A percentile compares a stretch with the other conserved stretches of the same genome.
Conservation (phyloP, 2,888 invertebrate species). For the Metacarcinus magister region DNA sequence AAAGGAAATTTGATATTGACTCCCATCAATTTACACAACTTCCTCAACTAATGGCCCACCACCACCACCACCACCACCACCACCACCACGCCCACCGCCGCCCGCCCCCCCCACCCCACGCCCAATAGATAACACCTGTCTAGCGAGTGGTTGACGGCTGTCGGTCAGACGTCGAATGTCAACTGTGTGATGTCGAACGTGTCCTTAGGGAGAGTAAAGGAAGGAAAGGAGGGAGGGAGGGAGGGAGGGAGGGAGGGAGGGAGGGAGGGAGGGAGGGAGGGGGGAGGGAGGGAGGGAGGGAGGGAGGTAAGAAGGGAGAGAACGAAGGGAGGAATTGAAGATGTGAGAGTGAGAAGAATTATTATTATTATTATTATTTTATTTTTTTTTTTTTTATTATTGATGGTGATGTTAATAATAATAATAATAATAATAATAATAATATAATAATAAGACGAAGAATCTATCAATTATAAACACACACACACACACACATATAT, state of each 20-base stretch:
- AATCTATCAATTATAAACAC: background rate
- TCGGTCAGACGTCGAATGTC: constrained; percentile 63
- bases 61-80: constrained; percentile 31
- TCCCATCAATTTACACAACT: background rate
- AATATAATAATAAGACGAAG: background rate
- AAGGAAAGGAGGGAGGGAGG: background rate
- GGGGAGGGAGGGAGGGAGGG: background rate
- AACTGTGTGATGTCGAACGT: background rate
- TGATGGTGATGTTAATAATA: too few relatives aligned
- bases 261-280: background rate
- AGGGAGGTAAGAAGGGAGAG: background rate
- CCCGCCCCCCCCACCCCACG: background rate
- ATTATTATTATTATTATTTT: background rate
- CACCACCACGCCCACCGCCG: background rate
- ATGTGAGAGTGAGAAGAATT: background rate
- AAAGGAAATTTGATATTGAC: too few relatives aligned
- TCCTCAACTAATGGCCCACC: background rate
- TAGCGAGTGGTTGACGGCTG: constrained; percentile 54
- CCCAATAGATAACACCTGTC: constrained; percentile 34
- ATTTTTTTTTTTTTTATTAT: background rate
- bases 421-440: too few relatives aligned
- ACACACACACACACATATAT: too few relatives aligned
- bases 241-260: background rate
- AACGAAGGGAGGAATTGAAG: background rate
- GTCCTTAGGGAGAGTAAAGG: background rate